These are phyloP conservation scores for Anthonomus grandis DNA, from an alignment of 1,140 invertebrate genomes.

Conservation along the genomic window DNA sequence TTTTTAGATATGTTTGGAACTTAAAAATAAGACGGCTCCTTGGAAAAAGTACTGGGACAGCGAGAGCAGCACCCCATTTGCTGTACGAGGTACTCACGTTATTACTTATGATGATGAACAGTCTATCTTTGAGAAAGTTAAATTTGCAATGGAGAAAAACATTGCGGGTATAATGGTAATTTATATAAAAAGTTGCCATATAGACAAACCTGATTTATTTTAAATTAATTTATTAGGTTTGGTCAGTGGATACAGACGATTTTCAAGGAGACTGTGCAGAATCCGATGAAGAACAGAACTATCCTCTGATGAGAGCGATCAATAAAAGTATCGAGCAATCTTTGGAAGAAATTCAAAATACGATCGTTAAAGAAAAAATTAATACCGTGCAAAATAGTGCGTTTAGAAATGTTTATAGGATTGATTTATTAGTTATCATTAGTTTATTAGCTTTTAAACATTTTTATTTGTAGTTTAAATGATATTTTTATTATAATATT, in stretches of 20 bases:
- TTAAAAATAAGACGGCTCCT: constrained; percentile 50
- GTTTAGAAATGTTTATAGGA: no score
- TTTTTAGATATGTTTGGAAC: constrained; percentile 59
- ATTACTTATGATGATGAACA: constrained; percentile 63
- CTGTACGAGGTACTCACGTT: constrained; percentile 54
- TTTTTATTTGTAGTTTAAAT: no score
- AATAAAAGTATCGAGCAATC: constrained; percentile 57
- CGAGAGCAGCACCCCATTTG: constrained; percentile 58
- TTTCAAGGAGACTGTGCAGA: constrained; percentile 63
- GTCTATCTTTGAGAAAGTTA: constrained; percentile 63
- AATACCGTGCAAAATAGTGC: no score
- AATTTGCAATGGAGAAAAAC: constrained; percentile 59
- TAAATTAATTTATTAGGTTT: constrained; percentile 49
- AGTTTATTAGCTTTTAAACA: no score
- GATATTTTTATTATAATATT: no score
- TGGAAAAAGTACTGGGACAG: constrained; percentile 63
- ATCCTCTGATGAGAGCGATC: constrained; percentile 59
- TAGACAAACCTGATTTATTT: not conserved
- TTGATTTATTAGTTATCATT: no score
- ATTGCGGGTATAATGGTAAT: constrained; percentile 71
- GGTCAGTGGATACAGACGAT: constrained; percentile 78
- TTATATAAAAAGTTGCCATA: not conserved
- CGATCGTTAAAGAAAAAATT: constrained; percentile 16
- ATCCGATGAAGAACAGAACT: constrained; percentile 50
- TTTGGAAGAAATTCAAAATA: constrained; percentile 55